phyloP scores from a whole-genome alignment of 2,888 invertebrate genomes.

The Lepidonotus clava region DNA sequence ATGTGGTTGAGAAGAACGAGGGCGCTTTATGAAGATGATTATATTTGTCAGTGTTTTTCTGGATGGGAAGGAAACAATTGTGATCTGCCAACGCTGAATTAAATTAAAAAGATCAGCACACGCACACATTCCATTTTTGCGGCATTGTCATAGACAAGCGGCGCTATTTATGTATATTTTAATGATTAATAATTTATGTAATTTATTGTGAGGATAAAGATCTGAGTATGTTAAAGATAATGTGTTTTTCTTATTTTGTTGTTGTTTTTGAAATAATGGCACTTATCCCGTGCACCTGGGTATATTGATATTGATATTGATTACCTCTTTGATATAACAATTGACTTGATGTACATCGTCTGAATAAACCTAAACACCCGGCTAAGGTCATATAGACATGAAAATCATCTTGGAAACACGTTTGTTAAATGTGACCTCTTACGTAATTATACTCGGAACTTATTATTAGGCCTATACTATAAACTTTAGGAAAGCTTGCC shows the following conservation, averaged over 20 bases:
- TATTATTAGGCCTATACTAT: no score
- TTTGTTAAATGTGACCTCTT: no score
- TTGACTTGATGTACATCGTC: no score
- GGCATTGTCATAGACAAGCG: neutral
- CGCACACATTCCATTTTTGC: neutral
- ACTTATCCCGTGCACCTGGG: neutral
- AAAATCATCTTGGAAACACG: no score
- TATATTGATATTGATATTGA: neutral
- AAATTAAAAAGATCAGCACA: neutral
- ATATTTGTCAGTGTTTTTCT: neutral
- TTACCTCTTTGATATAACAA: neutral
- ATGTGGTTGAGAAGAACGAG: neutral
- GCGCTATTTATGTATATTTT: neutral
- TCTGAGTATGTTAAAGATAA: neutral
- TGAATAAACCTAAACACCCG: no score
- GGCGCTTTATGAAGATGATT: neutral
- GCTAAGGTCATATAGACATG: no score
- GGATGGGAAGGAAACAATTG: constrained; percentile 5
- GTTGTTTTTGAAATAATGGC: neutral
- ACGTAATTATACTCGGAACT: no score
- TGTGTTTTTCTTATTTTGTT: neutral
- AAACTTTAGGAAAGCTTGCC: no score
- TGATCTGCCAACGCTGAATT: neutral
- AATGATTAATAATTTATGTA: neutral
- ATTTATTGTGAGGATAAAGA: neutral